Conservation (phyloP, 1,140 invertebrate species). For the Muscidifurax raptorellus region DNA sequence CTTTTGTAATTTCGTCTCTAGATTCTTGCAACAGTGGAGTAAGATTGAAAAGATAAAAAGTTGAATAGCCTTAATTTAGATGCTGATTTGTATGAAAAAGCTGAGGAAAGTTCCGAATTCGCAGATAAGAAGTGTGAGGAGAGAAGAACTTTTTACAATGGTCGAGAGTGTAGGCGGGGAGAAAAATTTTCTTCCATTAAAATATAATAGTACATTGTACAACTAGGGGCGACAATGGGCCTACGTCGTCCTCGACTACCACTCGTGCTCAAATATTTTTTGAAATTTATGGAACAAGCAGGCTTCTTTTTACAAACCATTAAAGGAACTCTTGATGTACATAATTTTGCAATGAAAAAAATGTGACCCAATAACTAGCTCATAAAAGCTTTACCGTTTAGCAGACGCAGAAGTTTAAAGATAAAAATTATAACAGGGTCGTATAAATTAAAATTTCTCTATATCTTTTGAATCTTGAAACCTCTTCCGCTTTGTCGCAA, state of each 20-base stretch:
- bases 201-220: too few relatives aligned
- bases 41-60: slow-evolving; percentile 25
- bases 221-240: too few relatives aligned
- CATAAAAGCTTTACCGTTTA: background rate
- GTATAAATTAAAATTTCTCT: background rate
- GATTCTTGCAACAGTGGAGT: background rate
- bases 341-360: background rate
- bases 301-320: background rate
- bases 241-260: too few relatives aligned
- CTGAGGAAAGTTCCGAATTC: background rate
- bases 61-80: slow-evolving; percentile 1
- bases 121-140: background rate
- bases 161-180: background rate
- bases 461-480: background rate
- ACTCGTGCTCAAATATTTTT: too few relatives aligned
- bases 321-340: background rate
- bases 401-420: background rate
- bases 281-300: background rate
- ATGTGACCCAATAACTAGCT: background rate
- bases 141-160: background rate
- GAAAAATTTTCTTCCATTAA: background rate
- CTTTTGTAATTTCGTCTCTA: slow-evolving; percentile 8
- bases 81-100: slow-evolving; percentile 4
- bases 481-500: background rate
- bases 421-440: background rate